A percentile compares a stretch with the other conserved stretches of the same genome.
Conservation (phyloP, 2,797 vertebrate species). For the Urocyon cinereoargenteus region DNA sequence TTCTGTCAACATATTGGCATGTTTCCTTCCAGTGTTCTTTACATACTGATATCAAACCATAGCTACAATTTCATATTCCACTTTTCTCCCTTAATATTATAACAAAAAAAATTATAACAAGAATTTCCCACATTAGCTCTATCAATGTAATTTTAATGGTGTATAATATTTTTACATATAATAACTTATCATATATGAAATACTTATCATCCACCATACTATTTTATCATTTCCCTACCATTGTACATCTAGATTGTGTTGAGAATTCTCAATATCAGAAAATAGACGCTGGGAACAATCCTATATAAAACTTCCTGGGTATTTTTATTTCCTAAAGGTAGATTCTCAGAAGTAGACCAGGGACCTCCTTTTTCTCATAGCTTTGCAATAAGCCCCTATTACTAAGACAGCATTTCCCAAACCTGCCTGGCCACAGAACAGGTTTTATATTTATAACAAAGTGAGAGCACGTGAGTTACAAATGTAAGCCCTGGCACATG, state of each 20-base stretch:
- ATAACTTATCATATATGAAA: background rate
- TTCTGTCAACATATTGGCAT: background rate
- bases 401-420: background rate
- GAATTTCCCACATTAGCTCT: background rate
- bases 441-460: background rate
- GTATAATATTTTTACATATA: background rate
- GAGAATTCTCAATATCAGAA: background rate
- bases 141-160: background rate
- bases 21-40: background rate
- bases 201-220: background rate
- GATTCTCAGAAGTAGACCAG: background rate
- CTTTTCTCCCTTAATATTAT: background rate
- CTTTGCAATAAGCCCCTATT: background rate
- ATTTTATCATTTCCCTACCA: background rate
- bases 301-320: background rate
- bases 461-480: background rate
- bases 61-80: background rate
- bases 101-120: background rate
- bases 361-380: background rate
- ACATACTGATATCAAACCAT: background rate
- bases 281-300: slow-evolving; percentile 1
- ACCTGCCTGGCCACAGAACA: background rate
- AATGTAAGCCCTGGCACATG: background rate
- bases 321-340: slow-evolving; percentile 1
- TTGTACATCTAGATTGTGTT: background rate